Evolutionary conservation across 2,797 vertebrate genomes (phyloP), one percentile per base, ranked within the genome.

Genomic region (Cheirogaleus major): DNA sequence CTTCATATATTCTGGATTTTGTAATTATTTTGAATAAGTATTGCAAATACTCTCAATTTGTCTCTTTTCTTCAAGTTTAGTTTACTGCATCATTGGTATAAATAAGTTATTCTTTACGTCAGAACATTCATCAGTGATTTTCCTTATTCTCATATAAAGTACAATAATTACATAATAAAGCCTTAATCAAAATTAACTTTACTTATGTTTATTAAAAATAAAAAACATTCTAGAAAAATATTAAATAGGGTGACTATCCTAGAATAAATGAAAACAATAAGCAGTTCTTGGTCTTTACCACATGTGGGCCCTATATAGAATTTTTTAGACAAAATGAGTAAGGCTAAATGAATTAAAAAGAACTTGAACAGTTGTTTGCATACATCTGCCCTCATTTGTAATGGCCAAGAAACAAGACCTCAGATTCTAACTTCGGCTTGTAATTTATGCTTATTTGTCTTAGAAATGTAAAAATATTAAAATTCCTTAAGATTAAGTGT

Each of bases 401-500:
- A 52, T 91, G 72, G n/a, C 63, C 63, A 92, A 63, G 48, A 65
- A 45, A 88, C 15, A 65, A 93, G 67, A 91, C 38, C 59, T 91
- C 72, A 72, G 27, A 93, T 88, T 88, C 78, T 91, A 52, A 88
- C 65, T 76, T 72, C 45, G 6, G 59, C 73, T 85, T 81, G 1
- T 76, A 73, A 65, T 50, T 93, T 89, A 72, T 73, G 41, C 4
- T 59, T 45, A 55, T 86, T 92, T 30, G 48, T 78, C 30, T 95
- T 79, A 78, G 75, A 96, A 89, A 72, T 96, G 43, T 59, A 89
- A 96, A 92, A 73, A 65, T 4, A 79, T 38, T 81, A 61, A 84
- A 61, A 4, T 55, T 18, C 55, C 23, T 73, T 35, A 85, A 81
- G 87, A 89, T 45, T 63, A 63, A 92, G n/a, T 78, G 7, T 89